These are phyloP conservation scores for Tipula vernalis DNA, from an alignment of 2,888 invertebrate species.

Conservation along the genomic window DNA sequence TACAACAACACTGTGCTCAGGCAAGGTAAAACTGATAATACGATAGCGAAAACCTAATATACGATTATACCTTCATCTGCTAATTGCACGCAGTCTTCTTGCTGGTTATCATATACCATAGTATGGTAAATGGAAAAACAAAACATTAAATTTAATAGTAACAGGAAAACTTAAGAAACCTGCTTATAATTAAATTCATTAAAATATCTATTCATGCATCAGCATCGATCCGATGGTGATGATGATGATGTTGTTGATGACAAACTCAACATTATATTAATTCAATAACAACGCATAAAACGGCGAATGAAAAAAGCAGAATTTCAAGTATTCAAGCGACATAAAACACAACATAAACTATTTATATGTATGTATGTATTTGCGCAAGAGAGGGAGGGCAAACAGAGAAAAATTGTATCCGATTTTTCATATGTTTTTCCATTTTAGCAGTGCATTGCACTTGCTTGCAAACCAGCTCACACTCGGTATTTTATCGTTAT, in stretches of 20 bases:
- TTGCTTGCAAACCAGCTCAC: not conserved
- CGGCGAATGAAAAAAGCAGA: not conserved
- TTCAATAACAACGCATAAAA: not conserved
- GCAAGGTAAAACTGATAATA: not conserved
- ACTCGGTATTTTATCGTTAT: not conserved
- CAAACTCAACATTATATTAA: not conserved
- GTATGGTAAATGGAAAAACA: not conserved
- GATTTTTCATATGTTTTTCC: not conserved
- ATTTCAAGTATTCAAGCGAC: not conserved
- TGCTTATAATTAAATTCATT: not conserved
- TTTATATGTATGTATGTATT: not conserved
- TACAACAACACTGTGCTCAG: not conserved
- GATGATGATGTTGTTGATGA: not conserved
- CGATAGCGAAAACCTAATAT: not conserved
- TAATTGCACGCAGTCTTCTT: not conserved
- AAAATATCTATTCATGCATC: not conserved
- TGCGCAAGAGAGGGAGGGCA: not conserved
- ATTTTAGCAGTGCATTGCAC: not conserved
- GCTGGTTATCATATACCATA: not conserved
- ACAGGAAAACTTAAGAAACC: not conserved
- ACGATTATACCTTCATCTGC: not conserved
- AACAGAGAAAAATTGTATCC: not conserved
- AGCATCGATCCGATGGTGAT: not conserved
- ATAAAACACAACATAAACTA: not conserved
- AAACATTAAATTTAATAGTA: not conserved